phyloP scores from a whole-genome alignment of 2,888 invertebrate species.

The Tinea semifulvella region DNA sequence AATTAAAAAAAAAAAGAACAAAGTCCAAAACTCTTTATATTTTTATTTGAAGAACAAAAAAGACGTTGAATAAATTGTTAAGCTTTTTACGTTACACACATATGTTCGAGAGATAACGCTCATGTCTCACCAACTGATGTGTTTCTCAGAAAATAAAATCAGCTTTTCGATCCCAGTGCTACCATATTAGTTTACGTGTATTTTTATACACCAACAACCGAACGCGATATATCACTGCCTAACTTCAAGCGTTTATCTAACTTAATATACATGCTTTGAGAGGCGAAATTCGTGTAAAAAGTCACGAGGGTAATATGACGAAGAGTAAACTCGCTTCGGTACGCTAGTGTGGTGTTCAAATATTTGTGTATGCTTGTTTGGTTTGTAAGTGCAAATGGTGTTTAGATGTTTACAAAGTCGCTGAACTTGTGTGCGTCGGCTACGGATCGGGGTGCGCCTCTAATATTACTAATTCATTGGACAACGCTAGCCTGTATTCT shows the following conservation, averaged over 20 bases:
- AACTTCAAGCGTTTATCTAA: background rate
- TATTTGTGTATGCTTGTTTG: slow-evolving; percentile 61
- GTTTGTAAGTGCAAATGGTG: slow-evolving; percentile 65
- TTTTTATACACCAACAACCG: slow-evolving; percentile 26
- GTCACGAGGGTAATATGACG: background rate
- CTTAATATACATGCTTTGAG: background rate
- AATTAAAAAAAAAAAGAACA: background rate
- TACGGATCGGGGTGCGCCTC: slow-evolving; percentile 29
- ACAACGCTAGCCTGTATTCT: background rate
- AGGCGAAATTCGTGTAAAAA: background rate
- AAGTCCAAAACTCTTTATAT: background rate
- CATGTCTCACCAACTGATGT: slow-evolving; percentile 25
- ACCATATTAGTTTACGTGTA: slow-evolving; percentile 52
- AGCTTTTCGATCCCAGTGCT: slow-evolving; percentile 44
- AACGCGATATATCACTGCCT: background rate
- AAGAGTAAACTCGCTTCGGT: slow-evolving; percentile 15
- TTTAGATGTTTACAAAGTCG: slow-evolving; percentile 59
- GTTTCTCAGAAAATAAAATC: slow-evolving; percentile 50
- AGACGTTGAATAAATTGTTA: slow-evolving; percentile 6
- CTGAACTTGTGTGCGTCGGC: slow-evolving; percentile 49
- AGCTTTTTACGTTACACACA: slow-evolving; percentile 10
- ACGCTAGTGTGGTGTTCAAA: slow-evolving; percentile 39
- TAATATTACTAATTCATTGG: slow-evolving; percentile 40
- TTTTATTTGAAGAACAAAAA: background rate
- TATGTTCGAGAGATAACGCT: slow-evolving; percentile 10